These are phyloP conservation scores for Gadopsis bispinosus DNA, from an alignment of 2,797 vertebrate genomes.

Conservation along the genomic window DNA sequence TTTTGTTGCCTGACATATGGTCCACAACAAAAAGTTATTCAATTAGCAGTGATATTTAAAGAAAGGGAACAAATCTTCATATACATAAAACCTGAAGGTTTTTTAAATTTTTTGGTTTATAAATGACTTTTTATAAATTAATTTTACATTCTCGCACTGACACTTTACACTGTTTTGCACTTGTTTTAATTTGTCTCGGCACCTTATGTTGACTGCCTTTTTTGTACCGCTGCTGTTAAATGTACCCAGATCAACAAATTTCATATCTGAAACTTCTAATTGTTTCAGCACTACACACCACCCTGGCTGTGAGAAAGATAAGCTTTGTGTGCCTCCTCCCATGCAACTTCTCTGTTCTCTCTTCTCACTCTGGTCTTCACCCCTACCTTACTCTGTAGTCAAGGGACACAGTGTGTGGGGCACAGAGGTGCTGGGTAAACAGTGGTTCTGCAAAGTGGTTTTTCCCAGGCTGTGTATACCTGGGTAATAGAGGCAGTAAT, in stretches of 20 bases:
- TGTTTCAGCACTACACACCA: neutral
- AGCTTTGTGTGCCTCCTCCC: constrained; percentile 10
- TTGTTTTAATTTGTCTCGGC: neutral
- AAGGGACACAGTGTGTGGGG: constrained; percentile 53
- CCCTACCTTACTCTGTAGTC: constrained; percentile 53
- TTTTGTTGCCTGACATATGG: neutral
- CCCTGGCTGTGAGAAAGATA: constrained; percentile 15
- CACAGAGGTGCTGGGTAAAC: constrained; percentile 72
- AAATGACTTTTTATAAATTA: neutral
- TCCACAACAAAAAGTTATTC: neutral
- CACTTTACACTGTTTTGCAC: neutral
- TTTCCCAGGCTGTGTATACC: constrained; percentile 72
- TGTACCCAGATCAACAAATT: neutral
- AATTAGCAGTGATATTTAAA: neutral
- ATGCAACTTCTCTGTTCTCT: constrained; percentile 22
- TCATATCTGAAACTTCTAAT: too few relatives aligned
- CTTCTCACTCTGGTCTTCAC: constrained; percentile 35
- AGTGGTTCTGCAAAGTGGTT: constrained; percentile 76
- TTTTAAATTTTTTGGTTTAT: neutral
- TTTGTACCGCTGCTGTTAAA: neutral
- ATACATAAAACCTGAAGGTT: neutral
- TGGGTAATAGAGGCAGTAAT: constrained; percentile 79
- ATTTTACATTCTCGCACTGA: neutral
- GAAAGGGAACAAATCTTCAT: neutral
- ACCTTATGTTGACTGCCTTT: neutral